These are phyloP conservation scores for Trachurus trachurus DNA, from an alignment of 2,797 vertebrate genomes.

Conservation along the genomic window DNA sequence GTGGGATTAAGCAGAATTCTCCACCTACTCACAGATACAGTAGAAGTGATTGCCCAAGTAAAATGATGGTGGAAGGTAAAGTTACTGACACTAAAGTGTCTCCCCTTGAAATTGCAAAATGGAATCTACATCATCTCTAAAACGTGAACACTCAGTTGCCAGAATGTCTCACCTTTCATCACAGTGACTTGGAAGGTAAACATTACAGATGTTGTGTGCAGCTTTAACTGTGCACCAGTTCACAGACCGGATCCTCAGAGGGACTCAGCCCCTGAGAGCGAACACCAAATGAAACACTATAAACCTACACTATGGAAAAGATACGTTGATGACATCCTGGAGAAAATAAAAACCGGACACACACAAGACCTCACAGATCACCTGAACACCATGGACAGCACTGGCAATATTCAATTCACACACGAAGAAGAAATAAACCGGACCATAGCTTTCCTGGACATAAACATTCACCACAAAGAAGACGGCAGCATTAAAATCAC, in stretches of 20 bases:
- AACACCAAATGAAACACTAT: too few relatives aligned
- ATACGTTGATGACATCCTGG: too few relatives aligned
- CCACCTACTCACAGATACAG: constrained; percentile 4
- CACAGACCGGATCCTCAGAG: constrained; percentile 10
- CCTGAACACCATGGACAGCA: too few relatives aligned
- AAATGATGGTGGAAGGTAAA: not conserved
- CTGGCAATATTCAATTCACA: too few relatives aligned
- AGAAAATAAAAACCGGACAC: too few relatives aligned
- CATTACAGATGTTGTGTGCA: not conserved
- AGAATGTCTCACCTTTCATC: constrained; percentile 5
- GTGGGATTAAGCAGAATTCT: constrained; percentile 9
- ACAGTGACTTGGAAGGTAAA: not conserved
- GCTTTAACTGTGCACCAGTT: not conserved
- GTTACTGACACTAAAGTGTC: not conserved
- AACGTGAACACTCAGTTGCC: not conserved
- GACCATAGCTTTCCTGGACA: too few relatives aligned
- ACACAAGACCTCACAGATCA: too few relatives aligned
- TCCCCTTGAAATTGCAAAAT: not conserved
- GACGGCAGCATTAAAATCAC: too few relatives aligned
- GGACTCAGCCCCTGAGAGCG: constrained; percentile 1
- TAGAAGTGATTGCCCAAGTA: not conserved
- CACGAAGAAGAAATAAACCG: too few relatives aligned
- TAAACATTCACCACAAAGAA: too few relatives aligned
- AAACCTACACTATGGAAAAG: too few relatives aligned
- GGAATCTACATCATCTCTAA: constrained; percentile 12